These are phyloP conservation scores for Gymnogyps californianus DNA, from an alignment of 2,113 vertebrate species.

Conservation along the genomic window DNA sequence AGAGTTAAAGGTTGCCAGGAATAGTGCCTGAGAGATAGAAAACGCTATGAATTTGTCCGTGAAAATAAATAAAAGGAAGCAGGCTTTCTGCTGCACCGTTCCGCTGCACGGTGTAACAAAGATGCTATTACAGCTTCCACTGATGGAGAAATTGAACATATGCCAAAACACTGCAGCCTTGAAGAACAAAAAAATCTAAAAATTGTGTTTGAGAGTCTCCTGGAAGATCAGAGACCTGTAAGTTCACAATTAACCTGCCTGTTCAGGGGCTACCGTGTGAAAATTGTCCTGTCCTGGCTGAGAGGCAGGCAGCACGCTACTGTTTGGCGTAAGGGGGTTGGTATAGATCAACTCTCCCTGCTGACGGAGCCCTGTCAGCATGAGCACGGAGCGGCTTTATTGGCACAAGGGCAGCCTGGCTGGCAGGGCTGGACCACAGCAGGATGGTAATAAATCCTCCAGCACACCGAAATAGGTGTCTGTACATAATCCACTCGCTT, in stretches of 20 bases:
- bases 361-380: accelerated
- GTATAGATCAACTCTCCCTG: neutral
- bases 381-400: neutral
- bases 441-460: neutral
- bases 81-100: neutral
- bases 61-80: neutral
- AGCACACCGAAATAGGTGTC: neutral
- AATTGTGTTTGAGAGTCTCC: neutral
- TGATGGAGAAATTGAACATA: neutral
- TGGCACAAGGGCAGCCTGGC: neutral
- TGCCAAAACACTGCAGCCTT: neutral
- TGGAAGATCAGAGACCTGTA: neutral
- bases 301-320: neutral
- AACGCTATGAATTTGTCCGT: neutral
- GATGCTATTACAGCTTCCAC: neutral
- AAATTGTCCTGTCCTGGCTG: neutral
- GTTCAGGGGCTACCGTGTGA: neutral
- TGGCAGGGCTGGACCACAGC: neutral
- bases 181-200: neutral
- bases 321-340: accelerated
- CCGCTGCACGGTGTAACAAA: neutral
- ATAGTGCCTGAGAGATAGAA: neutral
- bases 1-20: neutral
- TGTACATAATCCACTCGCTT: neutral
- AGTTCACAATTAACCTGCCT: neutral